Conservation (phyloP, 1,140 invertebrate species). For the Lanistes nyassanus region DNA sequence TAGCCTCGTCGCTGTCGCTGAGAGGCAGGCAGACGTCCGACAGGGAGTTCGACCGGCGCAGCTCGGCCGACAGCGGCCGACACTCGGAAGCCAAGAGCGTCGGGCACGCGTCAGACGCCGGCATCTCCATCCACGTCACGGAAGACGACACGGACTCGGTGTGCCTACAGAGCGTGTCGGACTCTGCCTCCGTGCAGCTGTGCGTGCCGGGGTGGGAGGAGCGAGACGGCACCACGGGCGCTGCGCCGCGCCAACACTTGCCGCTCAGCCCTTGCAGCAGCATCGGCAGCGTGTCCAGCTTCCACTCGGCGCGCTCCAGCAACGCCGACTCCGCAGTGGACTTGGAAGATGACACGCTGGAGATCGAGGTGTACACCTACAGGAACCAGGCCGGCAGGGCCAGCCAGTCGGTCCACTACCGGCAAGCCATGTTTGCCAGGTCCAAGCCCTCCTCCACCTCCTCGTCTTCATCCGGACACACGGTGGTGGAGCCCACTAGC, state of each 20-base stretch:
- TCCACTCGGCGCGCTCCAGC: slow-evolving; percentile 31
- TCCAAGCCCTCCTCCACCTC: slow-evolving; percentile 5
- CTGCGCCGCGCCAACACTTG: background rate
- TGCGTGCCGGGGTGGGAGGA: slow-evolving; percentile 16
- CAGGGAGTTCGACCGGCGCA: slow-evolving; percentile 1
- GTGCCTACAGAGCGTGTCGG: slow-evolving; percentile 3
- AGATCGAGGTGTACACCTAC: slow-evolving; percentile 1
- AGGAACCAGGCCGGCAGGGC: background rate
- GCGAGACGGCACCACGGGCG: background rate
- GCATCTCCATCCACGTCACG: slow-evolving; percentile 18
- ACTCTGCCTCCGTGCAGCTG: slow-evolving; percentile 8
- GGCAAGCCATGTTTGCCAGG: slow-evolving; percentile 4
- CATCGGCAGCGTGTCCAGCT: slow-evolving; percentile 30
- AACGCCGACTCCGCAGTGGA: slow-evolving; percentile 39
- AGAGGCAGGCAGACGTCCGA: background rate
- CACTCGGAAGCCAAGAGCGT: background rate
- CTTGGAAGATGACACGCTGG: slow-evolving; percentile 31
- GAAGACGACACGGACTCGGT: slow-evolving; percentile 19
- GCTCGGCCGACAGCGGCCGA: background rate
- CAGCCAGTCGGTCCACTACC: background rate
- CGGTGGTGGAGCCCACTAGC: background rate
- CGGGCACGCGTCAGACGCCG: background rate
- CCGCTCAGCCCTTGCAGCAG: slow-evolving; percentile 31
- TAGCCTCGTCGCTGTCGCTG: background rate
- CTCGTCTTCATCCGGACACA: slow-evolving; percentile 16